These are phyloP conservation scores for Gonatopus flavifemur DNA, from an alignment of 1,140 invertebrate species.

Conservation along the genomic window DNA sequence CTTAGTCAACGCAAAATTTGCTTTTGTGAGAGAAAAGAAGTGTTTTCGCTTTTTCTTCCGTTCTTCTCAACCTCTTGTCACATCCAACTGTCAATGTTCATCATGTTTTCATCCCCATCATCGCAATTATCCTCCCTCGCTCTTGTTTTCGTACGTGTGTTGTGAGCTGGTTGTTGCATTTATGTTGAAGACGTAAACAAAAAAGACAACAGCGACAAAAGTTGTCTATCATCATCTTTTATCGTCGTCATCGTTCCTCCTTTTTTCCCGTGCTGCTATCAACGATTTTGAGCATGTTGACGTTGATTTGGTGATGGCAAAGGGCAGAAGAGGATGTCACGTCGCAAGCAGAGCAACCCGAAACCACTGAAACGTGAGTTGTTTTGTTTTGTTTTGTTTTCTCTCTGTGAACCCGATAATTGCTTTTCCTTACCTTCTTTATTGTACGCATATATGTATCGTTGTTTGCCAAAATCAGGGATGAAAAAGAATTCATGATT, in stretches of 20 bases:
- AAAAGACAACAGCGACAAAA: too few species aligned
- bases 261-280: conserved; percentile 12
- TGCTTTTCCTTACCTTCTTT: neutral
- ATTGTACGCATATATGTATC: too few species aligned
- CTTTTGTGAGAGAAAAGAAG: too few species aligned
- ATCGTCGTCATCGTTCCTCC: conserved; percentile 15
- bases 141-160: conserved; percentile 10
- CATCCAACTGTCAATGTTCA: too few species aligned
- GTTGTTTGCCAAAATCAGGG: too few species aligned
- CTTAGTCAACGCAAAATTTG: too few species aligned
- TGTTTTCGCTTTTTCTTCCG: conserved; percentile 5
- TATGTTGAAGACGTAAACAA: conserved; percentile 24
- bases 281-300: conserved; percentile 37
- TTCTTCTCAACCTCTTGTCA: conserved; percentile 5
- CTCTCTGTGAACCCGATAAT: conserved; percentile 4
- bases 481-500: too few species aligned
- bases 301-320: conserved; percentile 54
- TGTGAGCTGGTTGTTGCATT: conserved; percentile 21
- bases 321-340: conserved; percentile 63
- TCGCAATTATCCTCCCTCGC: neutral
- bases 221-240: too few species aligned
- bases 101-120: neutral
- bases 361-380: conserved; percentile 69
- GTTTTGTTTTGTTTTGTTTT: conserved; percentile 7
- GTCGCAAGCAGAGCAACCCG: conserved; percentile 68